Percentiles rank a stretch among this genome's conserved stretches.
These are phyloP conservation scores for Clavelina lepadiformis DNA, from an alignment of 23 tunicate species.

Conservation along the genomic window DNA sequence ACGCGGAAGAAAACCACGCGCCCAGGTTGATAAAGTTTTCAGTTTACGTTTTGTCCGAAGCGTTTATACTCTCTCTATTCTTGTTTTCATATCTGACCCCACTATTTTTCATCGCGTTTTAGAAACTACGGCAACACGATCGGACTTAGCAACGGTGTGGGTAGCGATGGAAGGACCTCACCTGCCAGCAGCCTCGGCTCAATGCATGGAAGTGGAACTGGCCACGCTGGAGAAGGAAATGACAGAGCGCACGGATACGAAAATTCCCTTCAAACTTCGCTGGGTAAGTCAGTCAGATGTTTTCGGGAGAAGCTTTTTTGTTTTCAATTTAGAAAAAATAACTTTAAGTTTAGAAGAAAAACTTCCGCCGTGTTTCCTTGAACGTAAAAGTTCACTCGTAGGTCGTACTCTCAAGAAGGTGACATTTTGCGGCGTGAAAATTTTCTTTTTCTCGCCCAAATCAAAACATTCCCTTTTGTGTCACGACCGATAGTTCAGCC, in stretches of 20 bases:
- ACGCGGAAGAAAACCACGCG: constrained; percentile 29
- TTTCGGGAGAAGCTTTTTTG: background rate
- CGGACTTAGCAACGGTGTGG: constrained; percentile 55
- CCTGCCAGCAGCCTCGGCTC: constrained; percentile 76
- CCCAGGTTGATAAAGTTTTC: no score
- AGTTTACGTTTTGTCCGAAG: no score
- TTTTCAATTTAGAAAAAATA: background rate
- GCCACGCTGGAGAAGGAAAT: constrained; percentile 8
- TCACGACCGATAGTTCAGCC: no score
- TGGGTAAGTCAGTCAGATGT: background rate
- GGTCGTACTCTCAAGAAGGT: no score
- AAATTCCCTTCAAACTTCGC: background rate
- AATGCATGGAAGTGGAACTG: constrained; percentile 11
- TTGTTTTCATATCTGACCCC: no score
- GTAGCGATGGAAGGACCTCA: constrained; percentile 67
- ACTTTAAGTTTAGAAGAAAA: background rate
- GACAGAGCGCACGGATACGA: background rate
- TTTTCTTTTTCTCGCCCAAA: no score
- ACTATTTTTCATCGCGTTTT: no score
- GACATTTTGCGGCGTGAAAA: no score
- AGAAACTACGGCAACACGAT: constrained; percentile 30
- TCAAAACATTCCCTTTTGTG: no score
- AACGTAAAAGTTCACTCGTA: no score
- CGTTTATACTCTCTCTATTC: no score
- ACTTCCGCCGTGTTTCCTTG: no score